Evolutionary conservation across 2,888 invertebrate genomes (phyloP), one percentile per base, ranked within the genome.

Genomic region (Trichacis sp.): DNA sequence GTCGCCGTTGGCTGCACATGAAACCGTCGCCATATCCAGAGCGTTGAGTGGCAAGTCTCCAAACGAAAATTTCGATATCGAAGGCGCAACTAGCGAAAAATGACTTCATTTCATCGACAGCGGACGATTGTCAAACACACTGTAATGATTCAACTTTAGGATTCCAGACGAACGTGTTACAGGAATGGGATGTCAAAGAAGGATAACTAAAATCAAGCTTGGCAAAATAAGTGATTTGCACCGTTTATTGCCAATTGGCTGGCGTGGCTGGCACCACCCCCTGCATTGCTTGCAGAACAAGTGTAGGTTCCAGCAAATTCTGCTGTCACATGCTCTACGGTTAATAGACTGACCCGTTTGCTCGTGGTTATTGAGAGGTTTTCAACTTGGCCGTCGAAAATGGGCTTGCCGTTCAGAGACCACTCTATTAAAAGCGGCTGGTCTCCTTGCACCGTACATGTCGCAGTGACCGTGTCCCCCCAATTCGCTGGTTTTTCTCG

Each of bases 361-460:
- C 88, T 89, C 70, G 89, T 88, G 77, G 86, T 88, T 42, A 88
- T 88, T 45, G 90, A 84, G 59, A 90, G 88, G 73, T 89, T 89
- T 78, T 88, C 83, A 67, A 89, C 89, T 75, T 85, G 86, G 14
- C 72, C 72, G 75, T 85, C 85, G 47, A 86, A 80, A 18, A 43
- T 43, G 11, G 18, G 43, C n/a, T n/a, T 19, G 8, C 43, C 19
- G 18, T 87, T 84, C 46, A 85, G 77, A 0, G 78, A 83, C 86
- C 83, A 83, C 6, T 70, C 58, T 24, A 83, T 82, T 56, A 88
- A 88, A 53, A 95, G 87, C 1, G 94, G 94, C 66, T 91, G 82
- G 81, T 95, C 95, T 19, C 94, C 93, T 82, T 92, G 91, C 69
- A 91, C 90, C 14, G 90, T 88, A 81, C 93, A 94, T 56, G 89